These are phyloP conservation scores for Teleogryllus oceanicus DNA, from an alignment of 2,888 invertebrate species.

Conservation along the genomic window DNA sequence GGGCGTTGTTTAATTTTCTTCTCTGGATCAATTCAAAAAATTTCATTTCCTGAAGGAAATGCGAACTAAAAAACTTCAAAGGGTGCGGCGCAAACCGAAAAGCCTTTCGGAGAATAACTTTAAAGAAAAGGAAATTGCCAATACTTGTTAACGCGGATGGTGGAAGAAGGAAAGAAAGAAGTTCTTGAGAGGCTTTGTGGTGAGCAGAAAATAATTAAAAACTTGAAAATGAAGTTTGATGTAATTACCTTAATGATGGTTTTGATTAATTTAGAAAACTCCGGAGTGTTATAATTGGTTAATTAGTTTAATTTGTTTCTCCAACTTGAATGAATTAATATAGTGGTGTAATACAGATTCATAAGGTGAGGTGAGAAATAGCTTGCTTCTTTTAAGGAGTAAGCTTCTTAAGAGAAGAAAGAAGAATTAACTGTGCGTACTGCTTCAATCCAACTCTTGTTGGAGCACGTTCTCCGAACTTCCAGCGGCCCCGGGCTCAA, in stretches of 20 bases:
- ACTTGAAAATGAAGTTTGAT: neutral
- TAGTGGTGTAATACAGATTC: conserved; percentile 7
- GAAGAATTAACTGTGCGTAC: neutral
- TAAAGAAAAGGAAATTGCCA: too few species aligned
- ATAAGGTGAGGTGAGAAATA: neutral
- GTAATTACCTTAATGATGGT: neutral
- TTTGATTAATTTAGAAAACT: conserved; percentile 1
- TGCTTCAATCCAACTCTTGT: too few species aligned
- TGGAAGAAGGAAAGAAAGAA: neutral
- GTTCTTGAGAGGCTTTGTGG: neutral
- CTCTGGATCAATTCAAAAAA: too few species aligned
- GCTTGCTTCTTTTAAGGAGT: neutral
- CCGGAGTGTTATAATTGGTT: neutral
- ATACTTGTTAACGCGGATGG: too few species aligned
- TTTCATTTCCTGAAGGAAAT: too few species aligned
- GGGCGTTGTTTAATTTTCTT: too few species aligned
- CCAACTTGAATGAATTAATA: neutral
- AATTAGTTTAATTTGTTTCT: conserved; percentile 18
- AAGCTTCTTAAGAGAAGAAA: neutral
- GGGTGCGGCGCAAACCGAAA: too few species aligned
- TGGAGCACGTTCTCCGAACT: too few species aligned
- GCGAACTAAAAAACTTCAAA: too few species aligned
- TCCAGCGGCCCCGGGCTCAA: too few species aligned
- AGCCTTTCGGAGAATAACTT: too few species aligned
- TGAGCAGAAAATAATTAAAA: neutral